phyloP scores from a whole-genome alignment of 2,113 vertebrate genomes.

The Eudorcas thomsonii region DNA sequence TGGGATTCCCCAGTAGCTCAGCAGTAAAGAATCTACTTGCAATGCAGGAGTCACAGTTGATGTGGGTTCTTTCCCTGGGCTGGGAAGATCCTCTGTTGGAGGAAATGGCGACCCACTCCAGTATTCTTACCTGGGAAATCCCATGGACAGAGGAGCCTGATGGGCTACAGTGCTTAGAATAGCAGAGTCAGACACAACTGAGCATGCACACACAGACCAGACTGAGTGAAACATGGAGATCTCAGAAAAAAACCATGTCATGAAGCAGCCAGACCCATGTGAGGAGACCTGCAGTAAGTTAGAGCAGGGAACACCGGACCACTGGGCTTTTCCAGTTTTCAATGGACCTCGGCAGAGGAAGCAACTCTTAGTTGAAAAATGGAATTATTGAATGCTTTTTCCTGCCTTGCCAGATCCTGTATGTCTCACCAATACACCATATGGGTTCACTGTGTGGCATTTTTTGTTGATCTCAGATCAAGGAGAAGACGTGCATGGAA shows the following conservation, averaged over 20 bases:
- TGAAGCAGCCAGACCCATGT: too few relatives aligned
- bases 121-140: background rate
- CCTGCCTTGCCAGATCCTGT: background rate
- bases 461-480: background rate
- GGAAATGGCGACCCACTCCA: background rate
- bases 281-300: fast-evolving
- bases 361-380: background rate
- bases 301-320: background rate
- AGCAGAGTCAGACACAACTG: background rate
- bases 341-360: background rate
- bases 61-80: background rate
- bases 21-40: background rate
- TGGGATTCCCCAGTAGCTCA: background rate
- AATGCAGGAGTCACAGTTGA: background rate
- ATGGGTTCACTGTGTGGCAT: background rate
- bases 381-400: background rate
- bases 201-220: background rate
- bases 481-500: background rate
- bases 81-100: background rate
- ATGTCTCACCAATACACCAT: background rate
- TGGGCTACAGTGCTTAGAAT: background rate
- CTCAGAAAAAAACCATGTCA: background rate
- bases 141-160: background rate
- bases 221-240: background rate
- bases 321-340: background rate